Percentiles rank a stretch among this genome's conserved stretches.
phyloP scores from a whole-genome alignment of 2,888 invertebrate species.

The Himalopsyche tibetana region DNA sequence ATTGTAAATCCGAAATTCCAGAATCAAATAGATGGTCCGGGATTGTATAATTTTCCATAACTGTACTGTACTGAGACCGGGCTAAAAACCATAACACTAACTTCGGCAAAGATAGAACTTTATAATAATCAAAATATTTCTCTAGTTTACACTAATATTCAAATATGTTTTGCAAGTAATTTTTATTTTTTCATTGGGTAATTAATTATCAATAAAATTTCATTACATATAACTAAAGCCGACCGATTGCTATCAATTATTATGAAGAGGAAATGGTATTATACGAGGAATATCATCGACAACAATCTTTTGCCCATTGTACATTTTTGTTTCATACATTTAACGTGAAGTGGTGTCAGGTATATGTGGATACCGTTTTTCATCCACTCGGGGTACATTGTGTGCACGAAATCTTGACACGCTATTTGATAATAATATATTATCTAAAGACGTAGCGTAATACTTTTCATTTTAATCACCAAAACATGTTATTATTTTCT shows the following conservation, averaged over 20 bases:
- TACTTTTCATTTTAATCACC: background rate
- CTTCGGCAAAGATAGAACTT: too few relatives aligned
- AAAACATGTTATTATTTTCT: background rate
- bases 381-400: background rate
- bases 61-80: too few relatives aligned
- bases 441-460: background rate
- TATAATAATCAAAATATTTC: too few relatives aligned
- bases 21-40: too few relatives aligned
- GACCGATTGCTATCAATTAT: background rate
- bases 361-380: background rate
- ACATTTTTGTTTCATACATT: background rate
- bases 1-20: too few relatives aligned
- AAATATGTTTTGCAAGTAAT: background rate
- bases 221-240: background rate
- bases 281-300: background rate
- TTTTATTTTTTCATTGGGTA: background rate
- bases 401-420: background rate
- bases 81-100: too few relatives aligned
- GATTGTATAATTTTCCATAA: too few relatives aligned
- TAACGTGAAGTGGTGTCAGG: background rate
- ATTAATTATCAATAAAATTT: background rate
- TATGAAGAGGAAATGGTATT: background rate
- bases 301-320: background rate
- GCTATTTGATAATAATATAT: conserved; percentile 9
- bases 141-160: too few relatives aligned